Conservation (phyloP, 2,888 invertebrate genomes). For the Cantharis flavilabris region DNA sequence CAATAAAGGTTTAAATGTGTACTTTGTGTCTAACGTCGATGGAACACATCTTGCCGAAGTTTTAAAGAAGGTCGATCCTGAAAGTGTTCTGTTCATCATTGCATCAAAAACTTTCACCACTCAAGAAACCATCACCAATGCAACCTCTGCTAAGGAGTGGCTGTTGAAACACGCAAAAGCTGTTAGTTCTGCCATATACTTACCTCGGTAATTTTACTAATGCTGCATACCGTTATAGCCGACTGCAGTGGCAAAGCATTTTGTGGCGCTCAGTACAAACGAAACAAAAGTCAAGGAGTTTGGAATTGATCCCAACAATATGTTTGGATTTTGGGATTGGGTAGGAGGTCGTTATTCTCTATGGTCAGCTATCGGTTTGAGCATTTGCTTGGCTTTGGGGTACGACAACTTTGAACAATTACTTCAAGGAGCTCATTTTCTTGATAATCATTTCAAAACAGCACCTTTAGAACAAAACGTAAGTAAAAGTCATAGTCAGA, state of each 20-base stretch:
- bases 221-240: constrained; percentile 57
- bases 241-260: constrained; percentile 91
- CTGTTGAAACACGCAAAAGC: constrained; percentile 84
- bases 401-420: constrained; percentile 93
- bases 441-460: constrained; percentile 91
- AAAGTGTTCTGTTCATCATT: constrained; percentile 96
- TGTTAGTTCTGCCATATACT: constrained; percentile 60
- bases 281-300: constrained; percentile 92
- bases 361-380: constrained; percentile 99
- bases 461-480: constrained; percentile 92
- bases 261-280: constrained; percentile 98
- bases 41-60: constrained; percentile 97
- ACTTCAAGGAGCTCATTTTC: constrained; percentile 87
- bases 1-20: constrained; percentile 81
- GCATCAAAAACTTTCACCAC: constrained; percentile 99
- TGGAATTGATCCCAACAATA: constrained; percentile 95
- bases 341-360: constrained; percentile 97
- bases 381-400: constrained; percentile 91
- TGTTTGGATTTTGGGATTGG: constrained; percentile 99
- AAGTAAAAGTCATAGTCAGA: constrained; percentile 46
- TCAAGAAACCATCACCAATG: constrained; percentile 99
- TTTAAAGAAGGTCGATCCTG: constrained; percentile 85
- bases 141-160: constrained; percentile 97
- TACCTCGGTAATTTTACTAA: neutral
- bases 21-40: constrained; percentile 99